Conservation (phyloP, 2,797 vertebrate genomes). For the Odontamblyopus rebecca region DNA sequence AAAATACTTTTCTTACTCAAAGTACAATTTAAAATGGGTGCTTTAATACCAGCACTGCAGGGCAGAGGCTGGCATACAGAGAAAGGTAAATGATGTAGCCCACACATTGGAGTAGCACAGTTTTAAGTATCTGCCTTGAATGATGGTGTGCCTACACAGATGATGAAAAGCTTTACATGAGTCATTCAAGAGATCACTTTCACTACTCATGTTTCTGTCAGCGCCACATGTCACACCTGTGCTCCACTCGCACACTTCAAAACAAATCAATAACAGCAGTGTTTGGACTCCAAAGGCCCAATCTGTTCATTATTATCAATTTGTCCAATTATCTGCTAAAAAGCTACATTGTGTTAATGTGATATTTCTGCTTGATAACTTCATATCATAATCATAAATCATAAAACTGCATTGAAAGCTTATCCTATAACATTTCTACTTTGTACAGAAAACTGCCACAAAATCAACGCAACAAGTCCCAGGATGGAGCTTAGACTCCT, state of each 20-base stretch:
- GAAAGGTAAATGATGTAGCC: slow-evolving; percentile 50
- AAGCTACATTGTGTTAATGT: background rate
- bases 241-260: background rate
- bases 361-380: slow-evolving; percentile 5
- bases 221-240: slow-evolving; percentile 49
- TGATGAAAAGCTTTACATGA: slow-evolving; percentile 63
- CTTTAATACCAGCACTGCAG: slow-evolving; percentile 15
- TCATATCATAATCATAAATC: background rate
- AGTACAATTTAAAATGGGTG: background rate
- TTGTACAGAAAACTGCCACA: slow-evolving; percentile 64
- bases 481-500: slow-evolving; percentile 78
- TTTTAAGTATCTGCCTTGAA: slow-evolving; percentile 34
- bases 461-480: slow-evolving; percentile 77
- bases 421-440: slow-evolving; percentile 44
- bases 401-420: slow-evolving; percentile 17
- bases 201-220: slow-evolving; percentile 44
- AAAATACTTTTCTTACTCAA: background rate
- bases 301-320: background rate
- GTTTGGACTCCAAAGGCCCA: slow-evolving; percentile 21
- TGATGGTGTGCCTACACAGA: slow-evolving; percentile 60
- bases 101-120: slow-evolving; percentile 55
- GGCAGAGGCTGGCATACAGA: slow-evolving; percentile 43
- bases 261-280: slow-evolving; percentile 19
- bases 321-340: background rate
- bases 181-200: slow-evolving; percentile 58